These are phyloP conservation scores for Bombus consobrinus DNA, from an alignment of 1,140 invertebrate genomes.

Conservation along the genomic window DNA sequence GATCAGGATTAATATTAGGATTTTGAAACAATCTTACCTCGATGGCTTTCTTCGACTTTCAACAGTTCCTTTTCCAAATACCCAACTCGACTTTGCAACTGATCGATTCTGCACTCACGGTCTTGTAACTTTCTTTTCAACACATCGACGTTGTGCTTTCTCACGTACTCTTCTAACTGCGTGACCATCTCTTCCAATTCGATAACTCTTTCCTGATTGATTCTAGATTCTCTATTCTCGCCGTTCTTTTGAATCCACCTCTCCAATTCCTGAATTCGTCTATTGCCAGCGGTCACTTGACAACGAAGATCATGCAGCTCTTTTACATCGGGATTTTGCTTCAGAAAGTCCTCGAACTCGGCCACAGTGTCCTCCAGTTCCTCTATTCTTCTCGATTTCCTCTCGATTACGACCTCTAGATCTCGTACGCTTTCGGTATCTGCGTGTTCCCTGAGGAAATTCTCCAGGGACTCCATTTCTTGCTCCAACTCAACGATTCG, in stretches of 20 bases:
- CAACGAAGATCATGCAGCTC: conserved; percentile 73
- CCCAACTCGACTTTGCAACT: conserved; percentile 68
- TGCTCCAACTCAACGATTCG: conserved; percentile 84
- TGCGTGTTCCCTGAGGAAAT: conserved; percentile 82
- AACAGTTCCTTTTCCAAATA: conserved; percentile 60
- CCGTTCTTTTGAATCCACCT: conserved; percentile 74
- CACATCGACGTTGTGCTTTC: conserved; percentile 74
- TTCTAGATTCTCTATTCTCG: conserved; percentile 58
- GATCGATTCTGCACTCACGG: conserved; percentile 74
- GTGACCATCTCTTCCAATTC: conserved; percentile 79
- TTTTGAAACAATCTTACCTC: conserved; percentile 35
- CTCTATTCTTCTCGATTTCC: conserved; percentile 86
- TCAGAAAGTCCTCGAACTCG: conserved; percentile 75
- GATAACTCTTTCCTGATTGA: conserved; percentile 74
- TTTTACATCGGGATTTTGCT: conserved; percentile 77
- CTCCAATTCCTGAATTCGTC: conserved; percentile 72
- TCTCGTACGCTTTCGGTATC: conserved; percentile 84
- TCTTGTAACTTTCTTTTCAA: conserved; percentile 76
- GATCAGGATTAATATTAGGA: neutral
- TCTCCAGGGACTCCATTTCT: conserved; percentile 84
- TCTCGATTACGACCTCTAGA: conserved; percentile 86
- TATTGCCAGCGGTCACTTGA: conserved; percentile 63
- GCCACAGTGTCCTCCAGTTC: conserved; percentile 88
- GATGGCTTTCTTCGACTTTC: conserved; percentile 11
- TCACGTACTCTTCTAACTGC: conserved; percentile 77